Conservation (phyloP, 1,140 invertebrate genomes). For the Sitophilus oryzae region DNA sequence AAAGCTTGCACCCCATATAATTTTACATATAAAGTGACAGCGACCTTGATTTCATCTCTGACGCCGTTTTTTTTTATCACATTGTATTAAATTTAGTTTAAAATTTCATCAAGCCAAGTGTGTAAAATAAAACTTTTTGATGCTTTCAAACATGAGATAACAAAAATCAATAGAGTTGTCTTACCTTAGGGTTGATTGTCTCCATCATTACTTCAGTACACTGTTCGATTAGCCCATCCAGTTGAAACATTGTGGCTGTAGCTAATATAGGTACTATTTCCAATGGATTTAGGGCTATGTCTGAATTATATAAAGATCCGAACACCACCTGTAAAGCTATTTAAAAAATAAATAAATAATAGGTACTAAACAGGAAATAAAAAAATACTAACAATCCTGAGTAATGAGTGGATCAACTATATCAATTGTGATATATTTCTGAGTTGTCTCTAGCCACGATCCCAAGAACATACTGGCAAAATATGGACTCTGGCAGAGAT, state of each 20-base stretch:
- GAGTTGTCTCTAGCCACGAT: conserved; percentile 68
- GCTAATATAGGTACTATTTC: conserved; percentile 67
- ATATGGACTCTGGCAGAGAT: conserved; percentile 75
- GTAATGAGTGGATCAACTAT: conserved; percentile 72
- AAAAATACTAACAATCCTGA: conserved; percentile 52
- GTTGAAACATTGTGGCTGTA: conserved; percentile 69
- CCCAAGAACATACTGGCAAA: conserved; percentile 82
- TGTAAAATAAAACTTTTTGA: conserved; percentile 18
- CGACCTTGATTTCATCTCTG: too few relatives aligned
- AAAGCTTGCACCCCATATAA: too few relatives aligned
- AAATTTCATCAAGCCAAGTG: too few relatives aligned
- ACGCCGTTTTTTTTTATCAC: too few relatives aligned
- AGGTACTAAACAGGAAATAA: conserved; percentile 6
- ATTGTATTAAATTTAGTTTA: too few relatives aligned
- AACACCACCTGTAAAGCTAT: conserved; percentile 63
- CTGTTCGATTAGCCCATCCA: conserved; percentile 69
- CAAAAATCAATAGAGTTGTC: conserved; percentile 1
- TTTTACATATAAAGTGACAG: too few relatives aligned
- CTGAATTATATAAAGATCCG: conserved; percentile 74
- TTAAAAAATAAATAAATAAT: neutral
- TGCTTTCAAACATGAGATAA: conserved; percentile 1
- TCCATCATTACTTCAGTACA: conserved; percentile 72
- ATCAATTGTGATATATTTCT: conserved; percentile 62
- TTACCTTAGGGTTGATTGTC: conserved; percentile 58
- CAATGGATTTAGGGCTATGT: conserved; percentile 65